Conservation (phyloP, 2,113 vertebrate genomes). For the Oryzias curvinotus region DNA sequence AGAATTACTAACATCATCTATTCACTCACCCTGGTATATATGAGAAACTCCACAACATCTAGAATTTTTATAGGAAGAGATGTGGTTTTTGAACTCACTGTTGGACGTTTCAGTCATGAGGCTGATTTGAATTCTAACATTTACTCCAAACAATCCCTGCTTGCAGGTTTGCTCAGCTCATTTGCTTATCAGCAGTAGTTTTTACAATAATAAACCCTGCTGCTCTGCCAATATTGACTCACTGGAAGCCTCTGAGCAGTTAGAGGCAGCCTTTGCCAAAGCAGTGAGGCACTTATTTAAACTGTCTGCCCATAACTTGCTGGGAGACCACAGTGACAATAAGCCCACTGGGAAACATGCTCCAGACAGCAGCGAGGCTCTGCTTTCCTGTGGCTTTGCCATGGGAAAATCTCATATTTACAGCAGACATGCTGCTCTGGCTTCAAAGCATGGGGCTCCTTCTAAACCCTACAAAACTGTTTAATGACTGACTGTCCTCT, state of each 20-base stretch:
- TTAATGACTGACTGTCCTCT: conserved; percentile 24
- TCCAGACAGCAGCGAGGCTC: conserved; percentile 10
- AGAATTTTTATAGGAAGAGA: not conserved
- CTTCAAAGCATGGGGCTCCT: conserved; percentile 6
- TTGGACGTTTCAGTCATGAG: conserved; percentile 14
- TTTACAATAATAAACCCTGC: conserved; percentile 51
- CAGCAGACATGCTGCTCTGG: conserved; percentile 21
- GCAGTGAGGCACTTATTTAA: conserved; percentile 63
- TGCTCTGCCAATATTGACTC: conserved; percentile 64
- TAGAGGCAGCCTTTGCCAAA: conserved; percentile 51
- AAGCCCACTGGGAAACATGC: conserved; percentile 34
- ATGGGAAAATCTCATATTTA: conserved; percentile 14
- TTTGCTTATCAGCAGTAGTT: conserved; percentile 56
- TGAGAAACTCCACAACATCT: not conserved
- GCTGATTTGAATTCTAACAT: conserved; percentile 40
- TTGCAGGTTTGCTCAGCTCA: conserved; percentile 46
- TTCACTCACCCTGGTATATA: no score
- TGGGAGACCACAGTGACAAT: conserved; percentile 39
- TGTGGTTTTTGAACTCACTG: conserved; percentile 6
- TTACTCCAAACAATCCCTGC: conserved; percentile 46
- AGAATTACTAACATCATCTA: no score
- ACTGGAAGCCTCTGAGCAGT: conserved; percentile 57
- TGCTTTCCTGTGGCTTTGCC: conserved; percentile 16
- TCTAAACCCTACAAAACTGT: conserved; percentile 38
- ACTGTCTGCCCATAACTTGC: conserved; percentile 58